Conservation (phyloP, 2,113 vertebrate genomes). For the Turnix velox region DNA sequence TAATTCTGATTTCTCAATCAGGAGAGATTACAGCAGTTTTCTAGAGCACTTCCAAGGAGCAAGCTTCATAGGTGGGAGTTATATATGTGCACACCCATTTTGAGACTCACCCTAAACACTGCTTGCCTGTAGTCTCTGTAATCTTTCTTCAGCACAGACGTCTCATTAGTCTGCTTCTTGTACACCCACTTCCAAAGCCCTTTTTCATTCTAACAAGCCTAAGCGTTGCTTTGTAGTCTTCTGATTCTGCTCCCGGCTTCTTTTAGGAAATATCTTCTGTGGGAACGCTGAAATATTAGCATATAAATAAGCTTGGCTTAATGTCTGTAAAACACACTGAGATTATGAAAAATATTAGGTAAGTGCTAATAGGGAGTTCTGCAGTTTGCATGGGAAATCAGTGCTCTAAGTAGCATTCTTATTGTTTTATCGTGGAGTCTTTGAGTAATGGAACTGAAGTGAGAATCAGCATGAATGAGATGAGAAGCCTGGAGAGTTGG, state of each 20-base stretch:
- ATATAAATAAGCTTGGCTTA: conserved; percentile 56
- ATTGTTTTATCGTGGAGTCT: background rate
- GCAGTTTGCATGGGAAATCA: conserved; percentile 41
- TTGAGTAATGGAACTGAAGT: background rate
- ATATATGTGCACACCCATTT: conserved; percentile 43
- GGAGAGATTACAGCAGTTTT: conserved; percentile 31
- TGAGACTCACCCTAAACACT: conserved; percentile 39
- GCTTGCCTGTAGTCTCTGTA: conserved; percentile 43
- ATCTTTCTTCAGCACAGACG: conserved; percentile 36
- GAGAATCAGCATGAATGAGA: conserved; percentile 9
- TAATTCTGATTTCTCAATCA: conserved; percentile 43
- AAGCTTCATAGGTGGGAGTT: conserved; percentile 43
- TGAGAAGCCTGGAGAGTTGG: background rate
- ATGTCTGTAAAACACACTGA: conserved; percentile 35
- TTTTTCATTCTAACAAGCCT: conserved; percentile 61
- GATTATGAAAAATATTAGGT: conserved; percentile 50
- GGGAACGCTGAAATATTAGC: conserved; percentile 56
- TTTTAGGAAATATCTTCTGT: conserved; percentile 60
- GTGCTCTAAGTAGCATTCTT: background rate
- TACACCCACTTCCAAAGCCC: conserved; percentile 54
- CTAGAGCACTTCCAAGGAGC: conserved; percentile 51
- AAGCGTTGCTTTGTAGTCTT: conserved; percentile 59
- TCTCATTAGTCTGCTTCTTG: conserved; percentile 58
- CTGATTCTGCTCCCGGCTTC: conserved; percentile 53
- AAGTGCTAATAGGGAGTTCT: conserved; percentile 18